phyloP scores from a whole-genome alignment of 2,113 vertebrate species.

The Suncus etruscus region DNA sequence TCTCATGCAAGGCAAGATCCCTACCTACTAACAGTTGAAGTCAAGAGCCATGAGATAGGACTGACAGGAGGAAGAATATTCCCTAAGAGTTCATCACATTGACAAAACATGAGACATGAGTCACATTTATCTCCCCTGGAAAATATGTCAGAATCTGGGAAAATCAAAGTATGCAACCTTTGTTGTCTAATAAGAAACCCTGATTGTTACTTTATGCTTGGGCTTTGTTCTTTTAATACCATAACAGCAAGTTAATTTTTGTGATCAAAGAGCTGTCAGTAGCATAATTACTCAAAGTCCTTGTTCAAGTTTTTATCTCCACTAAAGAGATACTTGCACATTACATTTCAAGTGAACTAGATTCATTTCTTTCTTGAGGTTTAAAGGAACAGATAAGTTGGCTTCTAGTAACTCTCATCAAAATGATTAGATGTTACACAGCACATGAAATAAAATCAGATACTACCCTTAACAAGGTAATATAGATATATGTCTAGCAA shows the following conservation, averaged over 20 bases:
- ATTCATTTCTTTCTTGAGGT: constrained; percentile 50
- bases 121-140: constrained; percentile 36
- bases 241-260: constrained; percentile 66
- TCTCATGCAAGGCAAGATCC: too few species aligned
- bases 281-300: constrained; percentile 65
- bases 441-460: constrained; percentile 2
- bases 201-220: constrained; percentile 65
- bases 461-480: not conserved
- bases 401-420: not conserved
- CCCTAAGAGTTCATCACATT: not conserved
- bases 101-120: not conserved
- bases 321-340: constrained; percentile 31
- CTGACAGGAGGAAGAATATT: not conserved
- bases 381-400: constrained; percentile 25
- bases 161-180: constrained; percentile 35
- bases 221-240: constrained; percentile 69
- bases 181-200: constrained; percentile 65
- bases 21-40: not conserved
- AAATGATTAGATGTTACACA: not conserved
- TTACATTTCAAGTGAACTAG: constrained; percentile 52
- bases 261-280: constrained; percentile 77
- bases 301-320: constrained; percentile 59
- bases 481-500: not conserved
- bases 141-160: constrained; percentile 28
- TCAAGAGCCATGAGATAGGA: not conserved